Evolutionary conservation across 2,113 vertebrate species (phyloP), one percentile per base, ranked within the genome.

Genomic region (Trochalopteron elliotii): DNA sequence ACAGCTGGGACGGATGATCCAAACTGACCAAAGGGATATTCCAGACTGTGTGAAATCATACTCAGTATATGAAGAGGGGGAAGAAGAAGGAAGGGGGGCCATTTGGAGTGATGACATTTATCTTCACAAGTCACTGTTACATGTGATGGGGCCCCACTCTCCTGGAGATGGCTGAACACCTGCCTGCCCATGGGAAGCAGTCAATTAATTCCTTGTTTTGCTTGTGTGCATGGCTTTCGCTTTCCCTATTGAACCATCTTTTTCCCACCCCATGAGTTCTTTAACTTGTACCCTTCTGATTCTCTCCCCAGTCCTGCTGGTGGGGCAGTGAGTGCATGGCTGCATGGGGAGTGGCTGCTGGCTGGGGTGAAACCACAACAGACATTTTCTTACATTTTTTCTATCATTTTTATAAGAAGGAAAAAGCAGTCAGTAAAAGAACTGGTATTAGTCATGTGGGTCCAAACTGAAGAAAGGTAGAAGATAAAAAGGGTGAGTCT

Each of bases 141-240:
- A 25, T 0, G 0, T 40, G 55, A 13, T 55, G 35, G 30, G 21
- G 14, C 12, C 30, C 11, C 53, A 21, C 30, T 40, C 1, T 55
- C 21, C 8, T 27, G 55, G 40, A 76, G 40, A 31, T 19, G 39
- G n/a, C 24, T 74, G 61, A 68, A 69, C 47, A 76, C 14, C 55
- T 68, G n/a, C 70, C 55, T 55, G 63, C 15, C 55, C 25, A 27
- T 16, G 30, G n/a, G 47, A 68, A 47, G 17, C 14, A 55, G 30
- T 52, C 20, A 75, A 30, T 45, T 52, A 24, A n/a, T 75, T 45
- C 35, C 17, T 69, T 76, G 40, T 47, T 83, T 76, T 35, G 5
- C 24, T 74, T 33, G 33, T 50, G 52, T 52, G 12, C 13, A 12
- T 37, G 28, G 21, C 21, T 83, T 61, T 76, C 76, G 25, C 30